Base-by-base conservation (phyloP, 2,113 vertebrate species). In the Orientallactaga bullata region DNA sequence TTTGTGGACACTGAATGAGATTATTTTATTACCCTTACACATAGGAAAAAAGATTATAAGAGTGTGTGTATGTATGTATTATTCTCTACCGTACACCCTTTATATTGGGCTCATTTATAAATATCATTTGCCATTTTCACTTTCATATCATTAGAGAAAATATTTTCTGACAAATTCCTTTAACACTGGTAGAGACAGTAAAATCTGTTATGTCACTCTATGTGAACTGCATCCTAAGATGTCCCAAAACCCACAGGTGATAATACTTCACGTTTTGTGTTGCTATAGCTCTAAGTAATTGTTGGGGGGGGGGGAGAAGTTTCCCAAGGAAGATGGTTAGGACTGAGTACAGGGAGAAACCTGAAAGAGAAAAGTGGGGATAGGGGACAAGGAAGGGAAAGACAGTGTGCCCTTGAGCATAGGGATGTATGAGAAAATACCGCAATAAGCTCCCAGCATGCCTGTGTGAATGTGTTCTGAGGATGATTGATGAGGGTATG, bases 401-500 rank as follows among this genome's bases (percentile, higher is more conserved):
- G 0, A 15, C 32, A 26, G 28, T 8, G 21, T 20, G 85, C 4
- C 1, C 37, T 58, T 65, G 1, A 10, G 72, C 39, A 23, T 32
- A 82, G 79, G 65, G 82, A 94, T 74, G 65, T 28, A 83, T 69
- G 30, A 85, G 83, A 88, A 88, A 85, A 90, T 69, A 92, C 21
- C 4, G 60, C 69, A 68, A 82, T 12, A 39, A 79, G 82, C 71
- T 60, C 58, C 74, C 23, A 86, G 72, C 55, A 71, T 2, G 61
- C 4, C 24, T 30, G 32, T 2, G 17, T 18, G 65, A 39, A 11
- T 90, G 60, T 92, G 90, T 85, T 86, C 30, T 51, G 72, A 73
- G 66, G 86, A 95, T 94, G 94, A 91, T 42, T 94, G 83, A 91
- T 87, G 91, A 95, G 83, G 66, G 3, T 5, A 90, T 47, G 24